phyloP scores from a whole-genome alignment of 2,113 vertebrate species.

The Phyllopteryx taeniolatus region DNA sequence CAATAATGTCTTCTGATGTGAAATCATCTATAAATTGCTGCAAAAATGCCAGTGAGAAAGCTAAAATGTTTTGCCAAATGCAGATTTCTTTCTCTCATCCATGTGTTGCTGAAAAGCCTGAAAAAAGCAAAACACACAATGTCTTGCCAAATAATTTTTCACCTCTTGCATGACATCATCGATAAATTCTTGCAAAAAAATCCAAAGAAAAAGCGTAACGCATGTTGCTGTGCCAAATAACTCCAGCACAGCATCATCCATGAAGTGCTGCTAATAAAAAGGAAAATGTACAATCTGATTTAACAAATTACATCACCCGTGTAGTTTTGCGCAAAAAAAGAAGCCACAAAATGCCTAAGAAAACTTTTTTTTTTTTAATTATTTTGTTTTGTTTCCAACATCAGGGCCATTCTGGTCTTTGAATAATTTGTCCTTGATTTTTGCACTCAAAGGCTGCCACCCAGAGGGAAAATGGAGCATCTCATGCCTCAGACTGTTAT shows the following conservation, averaged over 20 bases:
- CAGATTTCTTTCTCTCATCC: too few relatives aligned
- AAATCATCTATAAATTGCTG: too few relatives aligned
- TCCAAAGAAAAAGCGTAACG: too few relatives aligned
- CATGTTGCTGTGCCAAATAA: background rate
- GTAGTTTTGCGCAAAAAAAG: background rate
- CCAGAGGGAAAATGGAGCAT: constrained; percentile 24
- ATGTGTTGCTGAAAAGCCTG: too few relatives aligned
- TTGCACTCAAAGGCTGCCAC: constrained; percentile 47
- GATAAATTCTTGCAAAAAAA: background rate
- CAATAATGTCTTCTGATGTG: too few relatives aligned
- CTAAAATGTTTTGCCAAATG: background rate
- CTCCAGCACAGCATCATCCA: background rate
- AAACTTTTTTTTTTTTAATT: background rate
- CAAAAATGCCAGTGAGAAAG: background rate
- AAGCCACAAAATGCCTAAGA: background rate
- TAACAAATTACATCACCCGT: too few relatives aligned
- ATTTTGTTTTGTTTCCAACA: background rate
- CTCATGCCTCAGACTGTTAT: constrained; percentile 5
- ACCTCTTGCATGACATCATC: too few relatives aligned
- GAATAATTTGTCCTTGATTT: background rate
- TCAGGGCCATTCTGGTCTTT: background rate
- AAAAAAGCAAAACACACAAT: too few relatives aligned
- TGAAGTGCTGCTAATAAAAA: background rate
- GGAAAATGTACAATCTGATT: too few relatives aligned
- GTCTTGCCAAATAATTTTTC: too few relatives aligned